Evolutionary conservation across 1,140 invertebrate genomes (phyloP), one percentile per base, ranked within the genome.

Genomic region (Macrocentrus cingulum): DNA sequence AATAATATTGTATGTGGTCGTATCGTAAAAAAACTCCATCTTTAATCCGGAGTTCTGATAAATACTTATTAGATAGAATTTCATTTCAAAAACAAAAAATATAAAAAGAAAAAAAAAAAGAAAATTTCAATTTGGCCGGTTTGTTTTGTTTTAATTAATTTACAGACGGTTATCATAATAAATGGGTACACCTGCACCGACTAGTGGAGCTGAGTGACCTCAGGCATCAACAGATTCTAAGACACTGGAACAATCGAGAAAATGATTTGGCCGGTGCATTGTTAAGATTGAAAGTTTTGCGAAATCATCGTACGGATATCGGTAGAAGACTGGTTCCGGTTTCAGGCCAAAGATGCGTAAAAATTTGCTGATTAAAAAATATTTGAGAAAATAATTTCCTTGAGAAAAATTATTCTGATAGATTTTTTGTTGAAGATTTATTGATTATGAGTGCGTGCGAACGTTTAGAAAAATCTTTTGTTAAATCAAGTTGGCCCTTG

Each of bases 161-260:
- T 79, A 56, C 75, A 78, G 77, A 71, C 61, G 62, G 60, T 72
- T 69, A 68, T 64, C 69, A 75, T 59, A 66, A 66, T 61, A 70
- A 75, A 61, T 76, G 71, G 74, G 63, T 65, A 7, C 59, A 74
- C 61, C 69, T 77, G 60, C 67, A 72, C 62, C 72, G 71, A 55
- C 61, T 75, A 60, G 66, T 70, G 52, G 76, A 77, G 56, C 59
- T 76, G 64, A 79, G 72, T 61, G 71, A 77, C 64, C 67, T 78
- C 46, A 78, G 71, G 61, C 64, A 71, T 60, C 74, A 76, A 62
- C 75, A 77, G 60, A 72, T 79, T 56, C 56, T 64, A 41, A 67
- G 74, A 68, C 75, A 79, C 23, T 78, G 76, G 76, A 65, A 66
- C 58, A 68, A 68, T 56, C 71, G 70, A 51, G 74, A 78, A 50